Conservation (phyloP, 2,888 invertebrate species). For the Caenorhabditis afra region DNA sequence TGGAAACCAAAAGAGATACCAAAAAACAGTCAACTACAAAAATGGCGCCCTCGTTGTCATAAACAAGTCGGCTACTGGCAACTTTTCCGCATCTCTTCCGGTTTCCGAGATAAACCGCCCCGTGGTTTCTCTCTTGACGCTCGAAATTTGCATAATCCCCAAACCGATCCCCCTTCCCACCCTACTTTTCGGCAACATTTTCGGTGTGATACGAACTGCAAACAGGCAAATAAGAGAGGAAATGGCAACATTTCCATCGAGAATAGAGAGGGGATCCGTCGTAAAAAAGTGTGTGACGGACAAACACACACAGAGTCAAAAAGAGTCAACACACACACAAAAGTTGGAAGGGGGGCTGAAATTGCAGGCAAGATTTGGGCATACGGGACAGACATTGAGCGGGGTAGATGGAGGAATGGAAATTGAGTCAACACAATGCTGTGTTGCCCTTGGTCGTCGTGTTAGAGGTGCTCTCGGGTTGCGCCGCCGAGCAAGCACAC, state of each 20-base stretch:
- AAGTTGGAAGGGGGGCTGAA: no score
- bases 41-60: no score
- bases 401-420: neutral
- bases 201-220: neutral
- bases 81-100: no score
- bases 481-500: no score
- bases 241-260: constrained; percentile 13
- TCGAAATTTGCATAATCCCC: constrained; percentile 8
- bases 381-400: constrained; percentile 40
- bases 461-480: no score
- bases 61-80: no score
- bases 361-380: no score
- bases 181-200: neutral
- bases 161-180: neutral
- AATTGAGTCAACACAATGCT: constrained; percentile 40
- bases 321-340: no score
- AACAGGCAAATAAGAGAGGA: neutral
- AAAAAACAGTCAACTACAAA: no score
- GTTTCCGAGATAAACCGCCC: no score
- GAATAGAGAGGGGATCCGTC: neutral
- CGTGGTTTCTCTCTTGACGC: neutral
- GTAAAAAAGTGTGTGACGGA: constrained; percentile 1
- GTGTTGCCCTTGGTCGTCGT: constrained; percentile 12
- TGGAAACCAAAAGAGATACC: no score
- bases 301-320: no score